Evolutionary conservation across 2,888 invertebrate genomes (phyloP), one percentile per base, ranked within the genome.

Genomic region (Apodemia hepburni): DNA sequence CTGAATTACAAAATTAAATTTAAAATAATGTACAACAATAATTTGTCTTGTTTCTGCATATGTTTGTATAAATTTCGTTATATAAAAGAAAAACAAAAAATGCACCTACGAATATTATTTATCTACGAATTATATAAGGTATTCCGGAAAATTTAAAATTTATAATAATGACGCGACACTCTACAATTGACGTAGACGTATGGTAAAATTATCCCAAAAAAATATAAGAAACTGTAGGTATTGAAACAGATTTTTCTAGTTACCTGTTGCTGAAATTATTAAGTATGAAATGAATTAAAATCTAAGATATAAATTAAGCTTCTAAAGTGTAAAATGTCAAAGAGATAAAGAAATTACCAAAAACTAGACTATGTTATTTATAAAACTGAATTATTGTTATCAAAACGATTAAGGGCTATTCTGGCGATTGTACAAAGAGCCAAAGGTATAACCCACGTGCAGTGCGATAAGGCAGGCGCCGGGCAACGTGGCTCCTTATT

Each of bases 391-490:
- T 45, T 45, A 15, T n/a, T 81, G 82, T 75, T 68, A 81, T 84
- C 82, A 81, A 77, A 76, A 84, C 83, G 73, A 64, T 82, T 75
- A 77, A 77, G 77, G 78, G 74, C 68, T 71, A 66, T 71, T 74
- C 78, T 75, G 77, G 78, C 27, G 33, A 47, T 58, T 35, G 62
- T 49, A 27, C n/a, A 29, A 27, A 57, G 76, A 57, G 76, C 71
- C 72, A 70, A 67, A 76, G 75, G 75, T 74, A 75, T 72, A 72
- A 73, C 72, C 80, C 85, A 86, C 83, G 85, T 84, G 85, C 77
- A 76, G 62, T 60, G 61, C 71, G 87, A 87, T 87, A 87, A 85
- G 75, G 67, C 73, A 74, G 87, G 87, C 88, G 89, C 88, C 87
- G 78, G 77, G 68, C 75, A 69, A 70, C 73, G 71, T 68, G 74